phyloP scores from a whole-genome alignment of 2,113 vertebrate genomes.

The Neolamprologus cancellatus region DNA sequence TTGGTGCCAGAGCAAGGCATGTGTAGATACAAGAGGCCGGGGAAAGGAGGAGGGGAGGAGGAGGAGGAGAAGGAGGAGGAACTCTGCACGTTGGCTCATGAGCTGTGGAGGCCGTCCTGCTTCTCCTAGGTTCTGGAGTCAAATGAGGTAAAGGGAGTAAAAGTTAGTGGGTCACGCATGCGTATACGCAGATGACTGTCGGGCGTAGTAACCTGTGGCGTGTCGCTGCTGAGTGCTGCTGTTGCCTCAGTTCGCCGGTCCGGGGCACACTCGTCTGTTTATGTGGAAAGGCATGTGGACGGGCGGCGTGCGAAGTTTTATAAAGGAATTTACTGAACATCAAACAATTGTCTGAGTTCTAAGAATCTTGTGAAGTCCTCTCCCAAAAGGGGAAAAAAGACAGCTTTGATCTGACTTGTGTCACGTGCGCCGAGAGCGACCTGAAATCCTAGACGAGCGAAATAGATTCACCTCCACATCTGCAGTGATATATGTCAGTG shows the following conservation, averaged over 20 bases:
- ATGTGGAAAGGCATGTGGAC: neutral
- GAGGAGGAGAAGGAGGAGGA: constrained; percentile 44
- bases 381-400: neutral
- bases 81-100: constrained; percentile 30
- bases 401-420: neutral
- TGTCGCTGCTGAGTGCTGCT: constrained; percentile 16
- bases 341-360: neutral
- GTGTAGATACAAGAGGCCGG: constrained; percentile 53
- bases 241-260: constrained; percentile 7
- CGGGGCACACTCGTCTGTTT: constrained; percentile 31
- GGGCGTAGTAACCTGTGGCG: constrained; percentile 55
- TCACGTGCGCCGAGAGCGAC: neutral
- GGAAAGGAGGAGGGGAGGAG: constrained; percentile 34
- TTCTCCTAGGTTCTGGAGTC: constrained; percentile 66
- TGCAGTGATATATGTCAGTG: neutral
- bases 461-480: neutral
- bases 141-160: constrained; percentile 74
- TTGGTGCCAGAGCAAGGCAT: constrained; percentile 66
- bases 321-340: neutral
- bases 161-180: constrained; percentile 73
- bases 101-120: constrained; percentile 46
- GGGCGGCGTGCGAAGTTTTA: neutral
- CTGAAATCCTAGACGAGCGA: neutral
- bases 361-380: neutral
- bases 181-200: constrained; percentile 36